These are phyloP conservation scores for Sialis lutaria DNA, from an alignment of 2,888 invertebrate species.

Conservation along the genomic window DNA sequence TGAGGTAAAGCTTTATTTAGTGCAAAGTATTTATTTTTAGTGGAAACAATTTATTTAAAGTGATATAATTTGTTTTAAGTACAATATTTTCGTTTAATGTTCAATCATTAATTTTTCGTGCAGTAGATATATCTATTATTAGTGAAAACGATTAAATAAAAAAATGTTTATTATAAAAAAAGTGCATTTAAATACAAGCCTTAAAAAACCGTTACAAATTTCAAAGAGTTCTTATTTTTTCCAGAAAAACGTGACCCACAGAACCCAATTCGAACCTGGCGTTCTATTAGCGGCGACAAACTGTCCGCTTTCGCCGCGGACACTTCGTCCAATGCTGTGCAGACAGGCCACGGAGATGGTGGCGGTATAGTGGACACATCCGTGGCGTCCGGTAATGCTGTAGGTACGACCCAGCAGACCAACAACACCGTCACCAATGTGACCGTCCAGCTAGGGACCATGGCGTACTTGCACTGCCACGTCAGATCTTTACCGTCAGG, in stretches of 20 bases:
- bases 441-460: constrained; percentile 27
- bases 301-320: too few species aligned
- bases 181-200: too few species aligned
- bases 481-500: constrained; percentile 18
- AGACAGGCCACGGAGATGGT: constrained; percentile 5
- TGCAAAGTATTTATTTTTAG: too few species aligned
- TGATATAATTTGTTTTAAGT: too few species aligned
- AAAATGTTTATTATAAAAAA: too few species aligned
- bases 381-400: constrained; percentile 1
- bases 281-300: not conserved
- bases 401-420: not conserved
- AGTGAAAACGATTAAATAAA: too few species aligned
- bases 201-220: too few species aligned
- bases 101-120: too few species aligned
- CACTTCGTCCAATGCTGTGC: not conserved
- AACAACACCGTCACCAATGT: constrained; percentile 19
- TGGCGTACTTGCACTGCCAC: constrained; percentile 28
- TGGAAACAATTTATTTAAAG: too few species aligned
- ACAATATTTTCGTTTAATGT: too few species aligned
- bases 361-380: constrained; percentile 4
- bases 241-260: constrained; percentile 5
- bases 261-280: constrained; percentile 6
- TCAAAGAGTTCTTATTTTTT: not conserved
- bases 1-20: too few species aligned
- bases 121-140: too few species aligned